Evolutionary conservation across 64 coral and sea anemone genomes (phyloP).

Genomic region (Dendronephthya gigantea): DNA sequence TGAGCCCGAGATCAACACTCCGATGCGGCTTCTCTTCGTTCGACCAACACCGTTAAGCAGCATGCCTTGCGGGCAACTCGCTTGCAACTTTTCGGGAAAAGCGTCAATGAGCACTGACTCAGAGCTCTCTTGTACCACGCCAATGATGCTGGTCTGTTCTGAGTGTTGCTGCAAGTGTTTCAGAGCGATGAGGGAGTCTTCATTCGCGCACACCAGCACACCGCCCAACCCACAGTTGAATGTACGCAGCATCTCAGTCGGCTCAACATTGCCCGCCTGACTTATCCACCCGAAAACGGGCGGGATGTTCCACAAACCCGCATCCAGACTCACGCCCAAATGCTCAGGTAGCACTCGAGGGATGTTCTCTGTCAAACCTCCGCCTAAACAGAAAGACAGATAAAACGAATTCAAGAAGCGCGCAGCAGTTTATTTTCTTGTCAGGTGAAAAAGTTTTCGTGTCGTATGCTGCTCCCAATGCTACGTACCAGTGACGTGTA

Average conservation of each 20-base stretch:
- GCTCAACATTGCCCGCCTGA: constrained; percentile 49
- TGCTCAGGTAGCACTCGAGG: constrained; percentile 59
- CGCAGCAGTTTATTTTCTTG: not conserved
- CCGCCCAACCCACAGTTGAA: constrained; percentile 89
- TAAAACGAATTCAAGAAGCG: too few species aligned
- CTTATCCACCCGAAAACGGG: constrained; percentile 74
- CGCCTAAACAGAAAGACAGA: too few species aligned
- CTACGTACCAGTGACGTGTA: constrained; percentile 75
- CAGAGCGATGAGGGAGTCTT: constrained; percentile 14
- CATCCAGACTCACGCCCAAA: constrained; percentile 51
- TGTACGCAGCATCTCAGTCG: constrained; percentile 49
- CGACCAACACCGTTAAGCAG: not conserved
- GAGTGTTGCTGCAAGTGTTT: constrained; percentile 37
- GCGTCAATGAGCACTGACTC: not conserved
- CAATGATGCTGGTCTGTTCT: constrained; percentile 62
- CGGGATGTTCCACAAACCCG: constrained; percentile 56
- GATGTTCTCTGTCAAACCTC: constrained; percentile 70
- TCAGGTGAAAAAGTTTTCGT: not conserved
- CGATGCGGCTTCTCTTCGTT: constrained; percentile 13
- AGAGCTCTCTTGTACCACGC: constrained; percentile 25
- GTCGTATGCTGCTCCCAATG: too few species aligned
- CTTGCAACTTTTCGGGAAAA: not conserved
- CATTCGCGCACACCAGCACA: constrained; percentile 42
- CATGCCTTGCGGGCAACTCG: not conserved
- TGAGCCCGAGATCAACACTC: constrained; percentile 82